Conservation (phyloP, 2,888 invertebrate species). For the Hemistola chrysoprasaria region DNA sequence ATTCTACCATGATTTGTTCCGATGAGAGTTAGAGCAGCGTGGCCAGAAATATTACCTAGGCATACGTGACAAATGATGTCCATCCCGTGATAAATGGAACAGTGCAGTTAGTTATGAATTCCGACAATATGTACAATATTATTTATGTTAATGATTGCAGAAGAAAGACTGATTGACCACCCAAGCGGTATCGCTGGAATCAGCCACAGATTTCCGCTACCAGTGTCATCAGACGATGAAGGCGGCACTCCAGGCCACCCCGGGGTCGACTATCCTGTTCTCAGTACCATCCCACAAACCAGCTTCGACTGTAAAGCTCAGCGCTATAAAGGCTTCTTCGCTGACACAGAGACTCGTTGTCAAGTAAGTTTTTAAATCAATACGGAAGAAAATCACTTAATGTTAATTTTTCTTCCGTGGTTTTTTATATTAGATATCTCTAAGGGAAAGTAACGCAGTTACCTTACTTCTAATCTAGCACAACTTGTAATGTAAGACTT, state of each 20-base stretch:
- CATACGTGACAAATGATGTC: too few species aligned
- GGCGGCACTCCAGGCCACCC: constrained; percentile 85
- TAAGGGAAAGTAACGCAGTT: constrained; percentile 37
- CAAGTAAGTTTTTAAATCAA: constrained; percentile 84
- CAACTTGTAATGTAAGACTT: too few species aligned
- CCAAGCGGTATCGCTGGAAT: constrained; percentile 47
- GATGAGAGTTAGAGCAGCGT: too few species aligned
- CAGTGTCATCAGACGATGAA: constrained; percentile 73
- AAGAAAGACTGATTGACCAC: constrained; percentile 33
- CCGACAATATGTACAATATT: too few species aligned
- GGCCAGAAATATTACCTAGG: too few species aligned
- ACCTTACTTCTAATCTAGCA: too few species aligned
- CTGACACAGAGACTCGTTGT: constrained; percentile 93
- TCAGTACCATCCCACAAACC: constrained; percentile 88
- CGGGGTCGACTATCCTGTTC: constrained; percentile 91
- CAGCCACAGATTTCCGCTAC: constrained; percentile 66
- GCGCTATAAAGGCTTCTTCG: constrained; percentile 94
- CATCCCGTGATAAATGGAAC: too few species aligned
- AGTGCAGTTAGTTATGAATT: too few species aligned
- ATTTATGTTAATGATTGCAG: too few species aligned
- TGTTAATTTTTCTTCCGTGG: too few species aligned
- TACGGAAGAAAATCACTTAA: too few species aligned
- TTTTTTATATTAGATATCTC: constrained; percentile 7
- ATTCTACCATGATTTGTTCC: too few species aligned
- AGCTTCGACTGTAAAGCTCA: constrained; percentile 91